Percentiles rank a stretch among this genome's conserved stretches.
Conservation (phyloP, 2,797 vertebrate genomes). For the Vespertilio murinus region DNA sequence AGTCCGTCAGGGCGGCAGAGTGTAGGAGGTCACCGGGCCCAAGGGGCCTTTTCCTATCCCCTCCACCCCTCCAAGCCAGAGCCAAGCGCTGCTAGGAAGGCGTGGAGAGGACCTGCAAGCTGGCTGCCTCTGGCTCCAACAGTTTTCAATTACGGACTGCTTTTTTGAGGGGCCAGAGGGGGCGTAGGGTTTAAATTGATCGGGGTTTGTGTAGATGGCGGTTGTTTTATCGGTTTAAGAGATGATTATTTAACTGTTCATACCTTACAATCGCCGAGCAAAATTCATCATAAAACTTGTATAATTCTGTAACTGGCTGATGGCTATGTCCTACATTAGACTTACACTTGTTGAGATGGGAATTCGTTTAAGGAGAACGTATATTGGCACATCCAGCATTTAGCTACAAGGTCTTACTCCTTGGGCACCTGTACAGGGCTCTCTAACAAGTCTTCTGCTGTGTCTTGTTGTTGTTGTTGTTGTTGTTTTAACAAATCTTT, state of each 20-base stretch:
- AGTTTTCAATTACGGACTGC: neutral
- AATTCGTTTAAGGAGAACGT: neutral
- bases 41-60: neutral
- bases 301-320: neutral
- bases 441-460: neutral
- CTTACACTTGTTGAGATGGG: neutral
- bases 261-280: neutral
- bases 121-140: neutral
- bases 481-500: neutral
- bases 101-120: neutral
- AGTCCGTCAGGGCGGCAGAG: neutral
- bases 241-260: neutral
- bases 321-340: neutral
- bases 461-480: neutral
- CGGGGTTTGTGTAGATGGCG: neutral
- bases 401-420: neutral
- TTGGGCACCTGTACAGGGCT: neutral
- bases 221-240: neutral
- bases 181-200: neutral
- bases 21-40: neutral
- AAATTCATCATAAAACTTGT: neutral
- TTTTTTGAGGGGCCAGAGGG: neutral
- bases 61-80: neutral
- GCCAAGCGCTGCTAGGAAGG: neutral
- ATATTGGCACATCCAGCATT: neutral